Base-by-base conservation (phyloP, 2,113 vertebrate species). In the Ranitomeya imitator region DNA sequence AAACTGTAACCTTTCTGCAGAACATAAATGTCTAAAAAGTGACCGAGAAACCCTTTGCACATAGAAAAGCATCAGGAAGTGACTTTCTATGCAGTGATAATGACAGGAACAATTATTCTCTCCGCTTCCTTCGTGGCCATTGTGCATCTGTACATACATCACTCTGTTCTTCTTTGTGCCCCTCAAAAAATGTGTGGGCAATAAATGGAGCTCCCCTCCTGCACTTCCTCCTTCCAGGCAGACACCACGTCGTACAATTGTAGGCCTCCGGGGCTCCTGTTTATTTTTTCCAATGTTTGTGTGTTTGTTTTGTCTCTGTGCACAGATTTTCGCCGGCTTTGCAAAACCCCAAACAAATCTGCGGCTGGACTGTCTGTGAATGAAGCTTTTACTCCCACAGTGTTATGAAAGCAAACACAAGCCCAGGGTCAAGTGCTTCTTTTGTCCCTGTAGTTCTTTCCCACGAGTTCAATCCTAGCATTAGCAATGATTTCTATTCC, bases 361-460 rank as follows among this genome's bases (percentile, higher is more conserved):
- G 94, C 94, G 93, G 94, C 94, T 93, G 95, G 92, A 92, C 94
- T 93, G 93, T 94, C 92, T 92, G 91, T 97, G 95, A 97, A 96
- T 94, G 94, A 93, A 93, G 94, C 92, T 93, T 93, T 95, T 93
- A 94, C 94, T 96, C 96, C 95, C 94, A 94, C 94, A 94, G 94
- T 94, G 96, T 96, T 95, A 96, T 96, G 95, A 97, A 97, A 97
- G 96, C 97, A 97, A 97, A 97, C 97, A 96, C 95, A 96, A 95
- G 94, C 92, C 94, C 93, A 95, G 95, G 96, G 96, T 97, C 96
- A 97, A 97, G 97, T 97, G 95, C 94, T 94, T 92, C 96, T 96
- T 98, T 97, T 97, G 96, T 97, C 94, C 93, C 92, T 91, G 90
- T 94, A 93, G 93, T 92, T 93, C 95, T 97, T 97, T 99, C 97